These are phyloP conservation scores for Rattus norvegicus DNA, from an alignment of 2,113 vertebrate species.

Conservation along the genomic window DNA sequence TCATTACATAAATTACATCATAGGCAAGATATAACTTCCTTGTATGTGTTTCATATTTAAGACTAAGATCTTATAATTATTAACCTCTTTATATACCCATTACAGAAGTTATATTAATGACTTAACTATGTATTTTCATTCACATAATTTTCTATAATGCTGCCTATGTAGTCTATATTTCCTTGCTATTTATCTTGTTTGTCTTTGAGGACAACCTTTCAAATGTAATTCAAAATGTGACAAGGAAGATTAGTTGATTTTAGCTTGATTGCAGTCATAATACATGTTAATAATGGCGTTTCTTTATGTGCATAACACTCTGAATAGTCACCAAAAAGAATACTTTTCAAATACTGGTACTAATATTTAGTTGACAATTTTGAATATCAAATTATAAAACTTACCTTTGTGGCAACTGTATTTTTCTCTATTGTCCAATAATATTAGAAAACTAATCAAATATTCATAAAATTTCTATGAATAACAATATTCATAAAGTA, in stretches of 20 bases:
- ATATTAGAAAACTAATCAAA: slow-evolving; percentile 19
- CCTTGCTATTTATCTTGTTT: neutral
- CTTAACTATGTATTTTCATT: neutral
- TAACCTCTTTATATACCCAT: neutral
- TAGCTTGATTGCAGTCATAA: neutral
- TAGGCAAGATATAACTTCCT: neutral
- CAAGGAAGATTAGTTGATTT: slow-evolving; percentile 28
- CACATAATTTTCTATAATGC: neutral
- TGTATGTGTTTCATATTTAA: neutral
- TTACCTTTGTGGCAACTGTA: slow-evolving; percentile 6
- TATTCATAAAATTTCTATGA: neutral
- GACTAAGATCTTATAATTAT: neutral
- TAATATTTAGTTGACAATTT: neutral
- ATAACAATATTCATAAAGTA: too few relatives aligned
- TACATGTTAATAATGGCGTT: neutral
- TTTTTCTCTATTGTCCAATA: neutral
- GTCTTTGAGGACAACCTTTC: neutral
- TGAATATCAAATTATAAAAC: neutral
- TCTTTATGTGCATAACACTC: neutral
- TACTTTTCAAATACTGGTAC: neutral
- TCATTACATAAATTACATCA: neutral
- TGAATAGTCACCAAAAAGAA: slow-evolving; percentile 30
- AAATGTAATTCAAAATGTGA: neutral
- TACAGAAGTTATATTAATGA: neutral
- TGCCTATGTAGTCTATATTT: neutral